phyloP scores from a whole-genome alignment of 2,888 invertebrate species.

The Lepas anatifera region DNA sequence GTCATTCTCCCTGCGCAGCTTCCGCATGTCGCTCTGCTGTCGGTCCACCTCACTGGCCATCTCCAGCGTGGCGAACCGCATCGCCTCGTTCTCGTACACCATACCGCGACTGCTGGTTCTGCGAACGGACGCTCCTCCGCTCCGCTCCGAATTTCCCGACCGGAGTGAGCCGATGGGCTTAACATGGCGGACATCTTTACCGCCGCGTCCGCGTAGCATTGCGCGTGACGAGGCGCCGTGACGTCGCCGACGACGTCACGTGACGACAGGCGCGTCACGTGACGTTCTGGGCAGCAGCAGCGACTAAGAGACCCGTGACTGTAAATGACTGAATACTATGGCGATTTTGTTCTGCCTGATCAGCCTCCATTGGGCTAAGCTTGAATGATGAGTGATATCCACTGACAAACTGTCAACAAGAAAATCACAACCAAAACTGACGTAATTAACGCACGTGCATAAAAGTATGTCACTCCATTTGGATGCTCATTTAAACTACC shows the following conservation, averaged over 20 bases:
- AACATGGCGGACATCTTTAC: conserved; percentile 75
- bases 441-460: too few species aligned
- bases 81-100: conserved; percentile 87
- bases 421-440: too few species aligned
- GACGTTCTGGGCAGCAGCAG: conserved; percentile 21
- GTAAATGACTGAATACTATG: too few species aligned
- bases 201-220: conserved; percentile 74
- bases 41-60: conserved; percentile 86
- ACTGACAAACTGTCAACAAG: too few species aligned
- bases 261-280: conserved; percentile 22
- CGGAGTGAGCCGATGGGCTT: conserved; percentile 67
- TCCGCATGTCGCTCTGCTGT: conserved; percentile 81
- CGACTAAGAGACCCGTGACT: too few species aligned
- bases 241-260: too few species aligned
- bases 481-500: too few species aligned
- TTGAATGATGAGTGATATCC: too few species aligned
- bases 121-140: conserved; percentile 78
- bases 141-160: conserved; percentile 69
- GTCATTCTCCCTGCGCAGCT: conserved; percentile 74
- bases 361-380: too few species aligned
- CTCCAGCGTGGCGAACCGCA: conserved; percentile 74
- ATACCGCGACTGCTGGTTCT: conserved; percentile 82
- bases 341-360: too few species aligned
- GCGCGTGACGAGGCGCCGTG: conserved; percentile 38
- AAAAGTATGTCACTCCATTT: too few species aligned